Base-by-base conservation (phyloP, 2,797 vertebrate genomes). In the Halcyon smyrnensis region DNA sequence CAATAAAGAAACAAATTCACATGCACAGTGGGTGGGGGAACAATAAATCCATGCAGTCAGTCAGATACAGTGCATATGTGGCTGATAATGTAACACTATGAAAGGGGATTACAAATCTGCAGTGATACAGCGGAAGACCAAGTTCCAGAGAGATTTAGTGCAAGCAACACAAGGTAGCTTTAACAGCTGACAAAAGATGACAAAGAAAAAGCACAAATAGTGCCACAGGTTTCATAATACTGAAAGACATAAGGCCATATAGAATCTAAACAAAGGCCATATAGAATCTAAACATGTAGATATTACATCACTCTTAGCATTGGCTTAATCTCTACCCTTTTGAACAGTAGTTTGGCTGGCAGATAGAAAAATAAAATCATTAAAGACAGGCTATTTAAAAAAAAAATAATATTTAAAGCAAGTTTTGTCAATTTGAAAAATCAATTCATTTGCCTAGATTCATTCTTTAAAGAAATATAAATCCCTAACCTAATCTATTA, bases 1-100 rank as follows among this genome's bases (percentile, higher is more conserved):
- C 57, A 91, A 93, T 89, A 91, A 94, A 73, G 79, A 94, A 96
- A 94, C 37, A 73, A 96, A 96, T 96, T 86, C 95, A 74, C 67
- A 90, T 90, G 67, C 80, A 86, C 17, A n/a, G 64, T 73, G 88
- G 54, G 46, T 21, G 2, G 30, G 62, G 73, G 91, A 95, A 79
- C 85, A 84, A 94, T 90, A 96, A 92, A 86, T 93, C 84, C 1
- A 1, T 59, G 82, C 82, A 63, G n/a, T 34, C 81, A 93, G 30
- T 90, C 89, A 95, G 89, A 78, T 67, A 76, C 39, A 62, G 65
- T 88, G 85, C 67, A 67, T 87, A 84, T 43, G 84, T 70, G 90
- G 62, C 19, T 63, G 64, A 88, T 89, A 95, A 89, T 95, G 94
- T 88, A 96, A 89, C 48, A 84, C 51, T 53, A 54, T n/a, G 74